Evolutionary conservation across 2,888 invertebrate species (phyloP).

Genomic region (Halictus quadricinctus): DNA sequence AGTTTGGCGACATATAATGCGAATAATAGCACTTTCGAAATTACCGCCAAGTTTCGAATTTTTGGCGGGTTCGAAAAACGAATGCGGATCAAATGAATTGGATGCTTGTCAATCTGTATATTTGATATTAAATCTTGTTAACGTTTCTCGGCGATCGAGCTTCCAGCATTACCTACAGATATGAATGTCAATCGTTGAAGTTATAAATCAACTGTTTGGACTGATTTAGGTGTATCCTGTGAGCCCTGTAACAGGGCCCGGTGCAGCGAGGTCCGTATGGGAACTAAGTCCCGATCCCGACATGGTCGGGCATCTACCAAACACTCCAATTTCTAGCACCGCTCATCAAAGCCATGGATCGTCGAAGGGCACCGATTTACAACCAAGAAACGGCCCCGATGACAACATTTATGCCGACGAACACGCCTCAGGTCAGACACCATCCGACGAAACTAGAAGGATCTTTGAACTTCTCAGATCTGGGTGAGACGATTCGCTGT

Average conservation of each 20-base stretch:
- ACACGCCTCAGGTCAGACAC: slow-evolving; percentile 75
- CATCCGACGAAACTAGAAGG: slow-evolving; percentile 84
- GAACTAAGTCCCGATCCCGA: slow-evolving; percentile 85
- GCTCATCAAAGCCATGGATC: slow-evolving; percentile 73
- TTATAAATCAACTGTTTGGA: too few relatives aligned
- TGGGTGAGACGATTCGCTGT: slow-evolving; percentile 85
- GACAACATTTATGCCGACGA: slow-evolving; percentile 79
- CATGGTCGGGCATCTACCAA: slow-evolving; percentile 80
- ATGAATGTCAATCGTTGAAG: too few relatives aligned
- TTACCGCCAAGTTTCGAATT: slow-evolving; percentile 32
- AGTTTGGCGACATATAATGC: too few relatives aligned
- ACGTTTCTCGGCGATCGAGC: too few relatives aligned
- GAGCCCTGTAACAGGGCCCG: slow-evolving; percentile 87
- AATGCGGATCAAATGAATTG: background rate
- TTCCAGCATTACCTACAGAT: too few relatives aligned
- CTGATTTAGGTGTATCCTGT: slow-evolving; percentile 79
- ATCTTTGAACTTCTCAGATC: slow-evolving; percentile 94
- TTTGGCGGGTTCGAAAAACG: slow-evolving; percentile 12
- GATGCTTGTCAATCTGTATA: background rate
- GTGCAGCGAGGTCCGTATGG: slow-evolving; percentile 95
- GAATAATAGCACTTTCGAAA: slow-evolving; percentile 14
- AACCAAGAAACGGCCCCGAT: slow-evolving; percentile 75
- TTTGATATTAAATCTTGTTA: too few relatives aligned
- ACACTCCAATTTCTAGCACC: slow-evolving; percentile 77
- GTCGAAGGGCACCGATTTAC: slow-evolving; percentile 60